These are phyloP conservation scores for Octonoba sinensis DNA, from an alignment of 2,888 invertebrate species.

Conservation along the genomic window DNA sequence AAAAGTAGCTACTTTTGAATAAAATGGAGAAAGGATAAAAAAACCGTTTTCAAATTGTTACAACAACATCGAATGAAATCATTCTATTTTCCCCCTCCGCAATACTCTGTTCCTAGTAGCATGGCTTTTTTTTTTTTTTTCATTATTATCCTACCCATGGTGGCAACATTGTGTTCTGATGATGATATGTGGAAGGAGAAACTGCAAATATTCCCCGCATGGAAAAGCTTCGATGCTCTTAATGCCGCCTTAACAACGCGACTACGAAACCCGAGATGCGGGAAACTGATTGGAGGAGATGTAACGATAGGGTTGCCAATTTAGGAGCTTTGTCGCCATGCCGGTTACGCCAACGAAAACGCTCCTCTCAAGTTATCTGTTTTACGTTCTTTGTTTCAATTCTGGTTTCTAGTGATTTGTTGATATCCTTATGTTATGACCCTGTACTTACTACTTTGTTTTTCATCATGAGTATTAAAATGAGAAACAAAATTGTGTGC, in stretches of 20 bases:
- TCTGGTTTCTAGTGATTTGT: no score
- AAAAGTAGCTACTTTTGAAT: no score
- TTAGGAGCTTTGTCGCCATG: neutral
- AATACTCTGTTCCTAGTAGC: neutral
- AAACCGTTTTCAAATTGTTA: neutral
- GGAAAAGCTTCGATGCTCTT: slow-evolving; percentile 11
- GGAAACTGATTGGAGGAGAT: slow-evolving; percentile 32
- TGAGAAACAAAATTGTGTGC: no score
- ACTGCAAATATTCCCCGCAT: slow-evolving; percentile 30
- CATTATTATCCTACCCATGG: no score
- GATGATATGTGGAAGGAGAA: slow-evolving; percentile 8
- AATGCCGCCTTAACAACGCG: slow-evolving; percentile 32
- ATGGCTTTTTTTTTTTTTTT: neutral
- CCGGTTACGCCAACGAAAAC: no score
- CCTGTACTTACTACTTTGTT: no score
- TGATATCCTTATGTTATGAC: no score
- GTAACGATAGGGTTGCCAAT: slow-evolving; percentile 23
- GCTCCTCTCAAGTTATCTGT: no score
- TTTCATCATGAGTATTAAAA: no score
- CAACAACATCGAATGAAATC: neutral
- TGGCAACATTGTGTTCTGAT: neutral
- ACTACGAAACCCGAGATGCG: slow-evolving; percentile 34
- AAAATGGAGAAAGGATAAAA: neutral
- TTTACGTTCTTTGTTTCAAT: no score
- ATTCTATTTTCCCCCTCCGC: neutral